Conservation (phyloP, 2,797 vertebrate species). For the Acipenser transmontanus region DNA sequence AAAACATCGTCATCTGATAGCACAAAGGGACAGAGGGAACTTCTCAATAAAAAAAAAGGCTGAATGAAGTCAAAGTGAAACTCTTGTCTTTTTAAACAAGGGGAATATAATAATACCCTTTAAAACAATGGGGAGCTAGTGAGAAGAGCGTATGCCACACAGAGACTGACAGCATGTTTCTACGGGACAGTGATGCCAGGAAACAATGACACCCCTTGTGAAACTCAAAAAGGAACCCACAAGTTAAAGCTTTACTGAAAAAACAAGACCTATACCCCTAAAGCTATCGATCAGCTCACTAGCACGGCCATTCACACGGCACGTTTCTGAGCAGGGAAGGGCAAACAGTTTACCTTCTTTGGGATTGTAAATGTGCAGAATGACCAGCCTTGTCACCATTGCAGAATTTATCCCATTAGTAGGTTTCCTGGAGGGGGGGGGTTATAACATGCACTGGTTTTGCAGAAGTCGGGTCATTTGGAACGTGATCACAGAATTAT, state of each 20-base stretch:
- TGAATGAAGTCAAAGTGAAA: constrained; percentile 56
- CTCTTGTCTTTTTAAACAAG: constrained; percentile 44
- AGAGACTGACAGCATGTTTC: constrained; percentile 43
- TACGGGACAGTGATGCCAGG: constrained; percentile 41
- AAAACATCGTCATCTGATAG: constrained; percentile 65
- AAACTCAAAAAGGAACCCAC: constrained; percentile 57
- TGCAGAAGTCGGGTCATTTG: too few relatives aligned
- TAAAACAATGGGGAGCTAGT: constrained; percentile 37
- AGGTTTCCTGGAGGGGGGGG: too few relatives aligned
- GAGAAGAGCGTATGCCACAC: constrained; percentile 37
- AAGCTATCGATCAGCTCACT: constrained; percentile 18
- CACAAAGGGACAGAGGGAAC: constrained; percentile 72
- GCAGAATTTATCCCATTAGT: too few relatives aligned
- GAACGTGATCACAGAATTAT: too few relatives aligned
- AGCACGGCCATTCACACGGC: not conserved
- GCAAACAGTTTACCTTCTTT: not conserved
- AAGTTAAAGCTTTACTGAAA: constrained; percentile 32
- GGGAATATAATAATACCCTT: constrained; percentile 36
- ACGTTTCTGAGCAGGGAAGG: not conserved
- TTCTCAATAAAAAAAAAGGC: constrained; percentile 41
- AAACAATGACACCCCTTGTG: constrained; percentile 52
- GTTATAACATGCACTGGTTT: too few relatives aligned
- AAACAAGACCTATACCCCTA: constrained; percentile 47
- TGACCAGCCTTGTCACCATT: too few relatives aligned
- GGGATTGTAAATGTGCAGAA: too few relatives aligned